Evolutionary conservation across 1,140 invertebrate species (phyloP).

Genomic region (Leucophenga varia): DNA sequence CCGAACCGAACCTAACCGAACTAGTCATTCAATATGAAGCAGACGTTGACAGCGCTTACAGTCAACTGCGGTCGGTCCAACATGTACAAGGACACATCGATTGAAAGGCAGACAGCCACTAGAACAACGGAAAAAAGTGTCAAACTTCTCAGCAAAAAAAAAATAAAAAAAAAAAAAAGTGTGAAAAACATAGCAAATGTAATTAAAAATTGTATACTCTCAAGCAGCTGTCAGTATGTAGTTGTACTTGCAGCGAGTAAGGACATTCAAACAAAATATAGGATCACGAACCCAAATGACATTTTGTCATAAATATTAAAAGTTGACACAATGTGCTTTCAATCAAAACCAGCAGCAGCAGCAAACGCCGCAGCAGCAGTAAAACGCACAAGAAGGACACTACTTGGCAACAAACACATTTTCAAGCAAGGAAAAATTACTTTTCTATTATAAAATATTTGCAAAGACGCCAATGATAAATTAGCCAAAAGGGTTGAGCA

Average conservation of each 20-base stretch:
- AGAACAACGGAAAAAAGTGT: constrained; percentile 2
- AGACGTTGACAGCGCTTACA: too few species aligned
- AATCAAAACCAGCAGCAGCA: constrained; percentile 21
- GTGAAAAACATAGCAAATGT: constrained; percentile 5
- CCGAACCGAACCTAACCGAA: too few species aligned
- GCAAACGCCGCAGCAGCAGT: constrained; percentile 1
- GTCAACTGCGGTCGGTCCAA: too few species aligned
- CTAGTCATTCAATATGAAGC: too few species aligned
- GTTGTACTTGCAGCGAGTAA: neutral
- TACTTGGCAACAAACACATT: neutral
- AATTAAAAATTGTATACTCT: constrained; percentile 31
- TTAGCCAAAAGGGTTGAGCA: constrained; percentile 16
- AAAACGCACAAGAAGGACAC: neutral
- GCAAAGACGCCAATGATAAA: constrained; percentile 23
- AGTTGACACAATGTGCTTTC: constrained; percentile 28
- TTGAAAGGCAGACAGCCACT: neutral
- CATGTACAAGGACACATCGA: too few species aligned
- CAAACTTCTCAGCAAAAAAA: neutral
- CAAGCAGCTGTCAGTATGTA: constrained; percentile 18
- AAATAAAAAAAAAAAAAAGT: neutral
- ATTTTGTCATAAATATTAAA: constrained; percentile 46
- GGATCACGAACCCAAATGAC: constrained; percentile 12
- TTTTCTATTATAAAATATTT: constrained; percentile 26
- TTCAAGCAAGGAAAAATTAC: constrained; percentile 11
- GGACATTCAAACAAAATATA: constrained; percentile 27